These are phyloP conservation scores for Bursaphelenchus okinawaensis DNA, from an alignment of 2,888 invertebrate genomes.

Conservation along the genomic window DNA sequence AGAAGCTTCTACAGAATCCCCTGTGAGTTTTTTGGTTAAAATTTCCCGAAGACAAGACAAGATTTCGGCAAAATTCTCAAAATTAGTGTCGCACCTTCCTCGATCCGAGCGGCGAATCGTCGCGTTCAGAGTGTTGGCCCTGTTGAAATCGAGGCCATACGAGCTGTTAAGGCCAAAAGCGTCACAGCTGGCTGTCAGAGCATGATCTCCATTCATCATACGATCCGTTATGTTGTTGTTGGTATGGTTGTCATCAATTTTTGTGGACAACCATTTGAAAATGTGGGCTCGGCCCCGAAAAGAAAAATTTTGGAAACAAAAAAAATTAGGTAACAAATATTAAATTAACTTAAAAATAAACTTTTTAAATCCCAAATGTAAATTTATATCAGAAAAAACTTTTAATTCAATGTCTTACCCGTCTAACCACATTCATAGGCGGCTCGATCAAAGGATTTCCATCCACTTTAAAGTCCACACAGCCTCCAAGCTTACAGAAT, in stretches of 20 bases:
- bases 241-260: not conserved
- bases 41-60: not conserved
- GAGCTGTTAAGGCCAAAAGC: not conserved
- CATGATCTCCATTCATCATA: not conserved
- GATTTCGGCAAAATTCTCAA: not conserved
- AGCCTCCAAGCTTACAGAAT: not conserved
- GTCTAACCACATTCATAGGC: not conserved
- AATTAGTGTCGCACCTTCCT: conserved; percentile 6
- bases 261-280: conserved; percentile 6
- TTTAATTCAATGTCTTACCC: not conserved
- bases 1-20: not conserved
- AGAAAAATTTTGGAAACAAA: too few species aligned
- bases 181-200: not conserved
- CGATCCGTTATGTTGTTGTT: not conserved
- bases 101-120: conserved; percentile 9
- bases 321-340: not conserved
- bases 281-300: conserved; percentile 11
- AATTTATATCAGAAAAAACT: not conserved
- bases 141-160: not conserved
- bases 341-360: not conserved
- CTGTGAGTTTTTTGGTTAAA: not conserved
- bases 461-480: conserved; percentile 2
- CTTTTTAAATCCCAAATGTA: not conserved
- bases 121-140: conserved; percentile 1
- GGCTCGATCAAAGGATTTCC: conserved; percentile 8